Evolutionary conservation across 2,113 vertebrate species (phyloP).

Genomic region (Galemys pyrenaicus): DNA sequence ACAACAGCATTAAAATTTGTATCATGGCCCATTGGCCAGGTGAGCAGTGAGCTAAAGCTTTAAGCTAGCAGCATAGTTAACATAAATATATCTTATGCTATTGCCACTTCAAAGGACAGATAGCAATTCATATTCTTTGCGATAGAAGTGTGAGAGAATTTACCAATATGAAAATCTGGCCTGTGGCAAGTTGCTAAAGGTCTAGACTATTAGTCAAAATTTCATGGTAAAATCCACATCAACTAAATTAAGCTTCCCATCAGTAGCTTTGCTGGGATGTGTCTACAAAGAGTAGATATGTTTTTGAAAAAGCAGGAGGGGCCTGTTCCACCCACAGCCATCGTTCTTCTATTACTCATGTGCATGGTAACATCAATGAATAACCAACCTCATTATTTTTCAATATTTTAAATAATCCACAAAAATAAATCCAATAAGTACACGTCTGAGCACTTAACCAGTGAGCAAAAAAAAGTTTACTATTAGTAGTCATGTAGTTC

Average conservation of each 20-base stretch:
- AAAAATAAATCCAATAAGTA: not conserved
- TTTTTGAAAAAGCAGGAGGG: not conserved
- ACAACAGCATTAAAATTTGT: not conserved
- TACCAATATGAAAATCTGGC: not conserved
- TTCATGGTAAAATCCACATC: not conserved
- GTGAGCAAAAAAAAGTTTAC: slow-evolving; percentile 8
- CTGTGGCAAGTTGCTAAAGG: not conserved
- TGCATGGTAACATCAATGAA: not conserved
- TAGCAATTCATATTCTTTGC: not conserved
- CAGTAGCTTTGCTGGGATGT: not conserved
- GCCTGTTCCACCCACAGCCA: not conserved
- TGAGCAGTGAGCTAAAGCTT: not conserved
- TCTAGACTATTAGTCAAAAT: not conserved
- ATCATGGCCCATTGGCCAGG: not conserved
- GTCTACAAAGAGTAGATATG: not conserved
- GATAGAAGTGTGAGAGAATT: not conserved
- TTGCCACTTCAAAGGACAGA: slow-evolving; percentile 3
- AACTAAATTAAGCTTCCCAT: not conserved
- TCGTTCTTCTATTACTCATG: not conserved
- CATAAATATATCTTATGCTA: slow-evolving; percentile 38
- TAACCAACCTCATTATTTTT: not conserved
- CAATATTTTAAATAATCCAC: slow-evolving; percentile 30
- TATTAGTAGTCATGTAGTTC: not conserved
- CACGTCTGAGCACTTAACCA: too few species aligned
- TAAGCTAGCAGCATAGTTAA: not conserved